phyloP scores from a whole-genome alignment of 2,888 invertebrate genomes.

The Diarsia dahlii region DNA sequence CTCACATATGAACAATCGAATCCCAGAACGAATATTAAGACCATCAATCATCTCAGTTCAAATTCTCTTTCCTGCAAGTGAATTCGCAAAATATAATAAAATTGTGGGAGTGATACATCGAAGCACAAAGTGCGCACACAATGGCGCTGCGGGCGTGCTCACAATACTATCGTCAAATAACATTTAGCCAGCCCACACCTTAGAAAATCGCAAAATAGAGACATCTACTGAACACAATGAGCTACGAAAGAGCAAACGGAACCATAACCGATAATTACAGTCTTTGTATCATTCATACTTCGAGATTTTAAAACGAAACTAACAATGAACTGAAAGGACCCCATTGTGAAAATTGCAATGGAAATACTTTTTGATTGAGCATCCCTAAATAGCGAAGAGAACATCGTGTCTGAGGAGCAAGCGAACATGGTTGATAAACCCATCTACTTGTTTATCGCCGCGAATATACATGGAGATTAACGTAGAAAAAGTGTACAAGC shows the following conservation, averaged over 20 bases:
- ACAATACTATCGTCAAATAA: slow-evolving; percentile 90
- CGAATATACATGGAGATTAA: slow-evolving; percentile 41
- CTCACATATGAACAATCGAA: slow-evolving; percentile 77
- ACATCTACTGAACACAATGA: slow-evolving; percentile 84
- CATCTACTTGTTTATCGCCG: slow-evolving; percentile 46
- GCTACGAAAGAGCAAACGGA: slow-evolving; percentile 83
- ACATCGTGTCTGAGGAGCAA: slow-evolving; percentile 28
- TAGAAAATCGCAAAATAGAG: slow-evolving; percentile 90
- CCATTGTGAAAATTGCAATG: slow-evolving; percentile 76
- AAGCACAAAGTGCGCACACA: slow-evolving; percentile 79
- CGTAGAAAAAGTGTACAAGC: slow-evolving; percentile 45
- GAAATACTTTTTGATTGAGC: slow-evolving; percentile 77
- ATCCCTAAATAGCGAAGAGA: slow-evolving; percentile 56
- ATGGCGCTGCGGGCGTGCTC: slow-evolving; percentile 87
- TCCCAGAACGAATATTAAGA: slow-evolving; percentile 73
- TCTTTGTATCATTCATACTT: slow-evolving; percentile 84
- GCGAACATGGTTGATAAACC: slow-evolving; percentile 44
- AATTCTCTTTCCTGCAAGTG: slow-evolving; percentile 81
- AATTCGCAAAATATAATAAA: slow-evolving; percentile 85
- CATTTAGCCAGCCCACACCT: slow-evolving; percentile 90
- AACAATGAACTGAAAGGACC: slow-evolving; percentile 75
- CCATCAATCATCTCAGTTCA: slow-evolving; percentile 84
- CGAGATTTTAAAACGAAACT: slow-evolving; percentile 79
- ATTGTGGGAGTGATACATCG: slow-evolving; percentile 89
- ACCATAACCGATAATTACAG: slow-evolving; percentile 89